Evolutionary conservation across 2,888 invertebrate species (phyloP).

Genomic region (Tridacna gigas): DNA sequence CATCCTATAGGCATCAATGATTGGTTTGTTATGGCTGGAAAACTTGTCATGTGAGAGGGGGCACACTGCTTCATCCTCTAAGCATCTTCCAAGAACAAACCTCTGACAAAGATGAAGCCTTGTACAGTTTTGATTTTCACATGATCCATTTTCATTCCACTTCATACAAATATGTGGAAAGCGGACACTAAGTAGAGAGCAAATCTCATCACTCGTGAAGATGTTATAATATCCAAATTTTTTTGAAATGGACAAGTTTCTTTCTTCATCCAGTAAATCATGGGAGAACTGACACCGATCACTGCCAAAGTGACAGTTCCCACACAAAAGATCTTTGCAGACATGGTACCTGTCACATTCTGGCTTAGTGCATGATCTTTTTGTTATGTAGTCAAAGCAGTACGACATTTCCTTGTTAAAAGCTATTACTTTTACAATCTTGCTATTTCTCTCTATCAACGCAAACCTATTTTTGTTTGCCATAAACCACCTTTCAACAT

Average conservation of each 20-base stretch:
- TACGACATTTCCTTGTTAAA: constrained; percentile 25
- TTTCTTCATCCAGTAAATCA: constrained; percentile 50
- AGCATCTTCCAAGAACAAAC: constrained; percentile 55
- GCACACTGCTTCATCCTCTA: constrained; percentile 46
- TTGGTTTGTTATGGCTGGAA: constrained; percentile 50
- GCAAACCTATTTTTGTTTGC: constrained; percentile 36
- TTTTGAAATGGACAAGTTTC: constrained; percentile 41
- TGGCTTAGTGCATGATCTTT: constrained; percentile 33
- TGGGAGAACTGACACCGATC: constrained; percentile 52
- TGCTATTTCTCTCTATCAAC: constrained; percentile 30
- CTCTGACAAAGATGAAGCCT: constrained; percentile 65
- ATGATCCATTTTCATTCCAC: constrained; percentile 45
- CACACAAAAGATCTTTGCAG: constrained; percentile 45
- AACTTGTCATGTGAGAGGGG: constrained; percentile 32
- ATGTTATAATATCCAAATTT: constrained; percentile 41
- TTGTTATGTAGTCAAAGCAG: constrained; percentile 30
- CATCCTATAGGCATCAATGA: constrained; percentile 47
- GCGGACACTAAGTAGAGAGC: constrained; percentile 32
- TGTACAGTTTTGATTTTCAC: constrained; percentile 39
- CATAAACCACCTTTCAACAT: constrained; percentile 45
- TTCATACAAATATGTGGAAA: constrained; percentile 49
- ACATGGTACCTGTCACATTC: constrained; percentile 45
- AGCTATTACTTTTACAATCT: constrained; percentile 16
- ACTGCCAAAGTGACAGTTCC: constrained; percentile 40
- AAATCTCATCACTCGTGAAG: constrained; percentile 52